Base-by-base conservation (phyloP, 2,113 vertebrate genomes). In the Pseudorhombus dupliciocellatus region DNA sequence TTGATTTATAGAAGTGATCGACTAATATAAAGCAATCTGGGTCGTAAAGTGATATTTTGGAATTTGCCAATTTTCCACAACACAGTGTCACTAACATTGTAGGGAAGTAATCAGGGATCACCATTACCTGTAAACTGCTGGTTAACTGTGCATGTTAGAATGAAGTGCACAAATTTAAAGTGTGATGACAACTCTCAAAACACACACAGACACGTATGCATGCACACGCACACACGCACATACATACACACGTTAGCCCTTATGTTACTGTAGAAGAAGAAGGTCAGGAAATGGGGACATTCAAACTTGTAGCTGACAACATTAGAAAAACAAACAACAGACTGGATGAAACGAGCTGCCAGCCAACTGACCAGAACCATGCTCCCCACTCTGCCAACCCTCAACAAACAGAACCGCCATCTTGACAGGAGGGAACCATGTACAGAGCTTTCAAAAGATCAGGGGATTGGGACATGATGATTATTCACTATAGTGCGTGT, bases 51-150 rank as follows among this genome's bases (percentile, higher is more conserved):
- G 24, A 57, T 34, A 20, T 48, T 76, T 12, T 52, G 25, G 22
- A 66, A 59, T 70, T 75, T 64, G 60, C 55, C 67, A 84, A 70
- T 79, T 60, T 72, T 73, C 10, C 31, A 70, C 54, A 62, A 52
- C 60, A 74, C 58, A 64, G 62, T 79, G 64, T 60, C 42, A 70
- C 26, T 83, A 64, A 66, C 26, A 83, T 66, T 31, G 76, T 59
- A 79, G 66, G 71, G 66, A 88, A 84, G 75, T 80, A 84, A 79
- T 84, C 74, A 80, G 76, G 71, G 77, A 82, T 88, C 52, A 81
- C 73, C 66, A 87, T 92, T 91, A 92, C 91, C 90, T 90, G 90
- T 71, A 63, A 73, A 90, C 81, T 87, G 87, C 86, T 70, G 89
- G 79, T 84, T 88, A 87, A 89, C 88, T 90, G 87, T 81, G 81